phyloP scores from a whole-genome alignment of 2,113 vertebrate species.

The Pavo muticus region DNA sequence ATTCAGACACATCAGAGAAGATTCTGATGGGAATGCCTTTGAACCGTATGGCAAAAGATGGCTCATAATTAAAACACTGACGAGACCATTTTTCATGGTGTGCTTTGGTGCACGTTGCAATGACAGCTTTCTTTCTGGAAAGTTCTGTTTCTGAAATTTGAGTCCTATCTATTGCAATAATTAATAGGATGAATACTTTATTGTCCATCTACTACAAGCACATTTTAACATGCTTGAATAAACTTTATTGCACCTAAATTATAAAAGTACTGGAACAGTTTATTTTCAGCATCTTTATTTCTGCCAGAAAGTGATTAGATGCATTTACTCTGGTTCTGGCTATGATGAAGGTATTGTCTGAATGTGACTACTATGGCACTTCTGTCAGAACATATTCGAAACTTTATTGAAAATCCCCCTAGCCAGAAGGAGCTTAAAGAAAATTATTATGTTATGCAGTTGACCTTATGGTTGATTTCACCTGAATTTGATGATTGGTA shows the following conservation, averaged over 20 bases:
- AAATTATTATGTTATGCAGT: neutral
- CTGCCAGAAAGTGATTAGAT: constrained; percentile 61
- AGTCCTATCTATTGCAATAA: constrained; percentile 28
- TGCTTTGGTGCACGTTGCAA: neutral
- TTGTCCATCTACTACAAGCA: neutral
- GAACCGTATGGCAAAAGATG: neutral
- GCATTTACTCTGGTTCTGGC: constrained; percentile 69
- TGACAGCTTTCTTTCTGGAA: constrained; percentile 59
- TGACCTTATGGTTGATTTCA: constrained; percentile 52
- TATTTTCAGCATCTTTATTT: constrained; percentile 29
- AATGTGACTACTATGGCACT: constrained; percentile 13
- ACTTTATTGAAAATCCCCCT: neutral
- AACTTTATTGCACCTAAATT: neutral
- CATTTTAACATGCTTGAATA: neutral
- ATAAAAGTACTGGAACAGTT: neutral
- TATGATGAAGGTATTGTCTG: constrained; percentile 9
- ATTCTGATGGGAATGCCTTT: fast-evolving
- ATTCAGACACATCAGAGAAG: neutral
- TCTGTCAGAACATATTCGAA: neutral
- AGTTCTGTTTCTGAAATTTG: constrained; percentile 64
- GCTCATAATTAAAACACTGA: neutral
- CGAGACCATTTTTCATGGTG: neutral
- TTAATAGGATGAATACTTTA: neutral
- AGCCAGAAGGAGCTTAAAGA: neutral
- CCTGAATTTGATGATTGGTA: constrained; percentile 4